Conservation (phyloP, 2,797 vertebrate species). For the Enteromius paludinosus region DNA sequence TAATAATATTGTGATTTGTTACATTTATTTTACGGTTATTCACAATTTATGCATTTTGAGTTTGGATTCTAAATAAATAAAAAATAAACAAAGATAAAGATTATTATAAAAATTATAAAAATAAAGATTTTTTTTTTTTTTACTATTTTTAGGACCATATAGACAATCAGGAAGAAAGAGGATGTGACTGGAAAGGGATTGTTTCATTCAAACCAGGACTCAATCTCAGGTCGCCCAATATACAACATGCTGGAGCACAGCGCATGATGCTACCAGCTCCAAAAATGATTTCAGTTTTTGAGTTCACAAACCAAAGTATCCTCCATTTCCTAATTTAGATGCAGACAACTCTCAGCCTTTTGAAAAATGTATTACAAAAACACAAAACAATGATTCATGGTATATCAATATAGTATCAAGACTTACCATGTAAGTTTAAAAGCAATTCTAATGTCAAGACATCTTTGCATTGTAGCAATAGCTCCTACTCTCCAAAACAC, state of each 20-base stretch:
- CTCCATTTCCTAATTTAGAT: background rate
- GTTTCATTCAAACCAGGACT: background rate
- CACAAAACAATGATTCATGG: background rate
- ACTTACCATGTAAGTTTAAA: background rate
- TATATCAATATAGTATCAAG: background rate
- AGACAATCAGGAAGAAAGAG: background rate
- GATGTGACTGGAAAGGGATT: background rate
- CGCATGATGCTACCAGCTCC: background rate
- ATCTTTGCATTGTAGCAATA: background rate
- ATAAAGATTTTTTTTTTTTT: background rate
- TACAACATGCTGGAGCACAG: background rate
- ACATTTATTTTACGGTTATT: background rate
- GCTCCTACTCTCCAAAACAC: constrained; percentile 12
- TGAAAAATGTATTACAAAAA: background rate
- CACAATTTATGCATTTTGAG: background rate
- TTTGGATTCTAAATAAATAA: background rate
- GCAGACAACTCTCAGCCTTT: background rate
- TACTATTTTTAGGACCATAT: background rate
- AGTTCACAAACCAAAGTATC: background rate
- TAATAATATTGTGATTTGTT: background rate
- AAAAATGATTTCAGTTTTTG: background rate
- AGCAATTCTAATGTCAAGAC: background rate
- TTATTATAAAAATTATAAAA: too few relatives aligned
- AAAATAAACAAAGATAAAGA: too few relatives aligned
- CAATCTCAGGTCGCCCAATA: background rate